Conservation (phyloP, 2,797 vertebrate genomes). For the Margarornis squamiger region DNA sequence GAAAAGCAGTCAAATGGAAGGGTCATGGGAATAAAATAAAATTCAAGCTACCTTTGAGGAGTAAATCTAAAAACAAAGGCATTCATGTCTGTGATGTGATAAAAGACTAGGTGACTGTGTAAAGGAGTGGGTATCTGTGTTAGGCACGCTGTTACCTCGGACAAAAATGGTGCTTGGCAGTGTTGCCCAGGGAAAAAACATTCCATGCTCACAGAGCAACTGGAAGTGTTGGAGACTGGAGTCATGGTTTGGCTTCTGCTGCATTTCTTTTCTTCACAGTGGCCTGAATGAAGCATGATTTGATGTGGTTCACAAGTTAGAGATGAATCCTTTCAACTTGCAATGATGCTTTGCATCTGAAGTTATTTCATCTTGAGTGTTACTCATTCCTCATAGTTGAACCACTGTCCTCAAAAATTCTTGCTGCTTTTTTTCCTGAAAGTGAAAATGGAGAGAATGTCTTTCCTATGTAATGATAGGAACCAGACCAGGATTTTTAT, state of each 20-base stretch:
- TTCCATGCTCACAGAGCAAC: background rate
- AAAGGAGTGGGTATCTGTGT: background rate
- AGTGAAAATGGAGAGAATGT: background rate
- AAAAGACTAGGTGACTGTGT: background rate
- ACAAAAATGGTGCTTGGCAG: background rate
- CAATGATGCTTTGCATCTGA: background rate
- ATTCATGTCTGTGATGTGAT: background rate
- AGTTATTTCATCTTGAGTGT: background rate
- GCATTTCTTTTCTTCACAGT: background rate
- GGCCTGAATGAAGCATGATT: conserved; percentile 28
- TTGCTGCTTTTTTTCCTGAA: background rate
- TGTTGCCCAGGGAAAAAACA: rapidly evolving
- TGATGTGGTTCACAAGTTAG: background rate
- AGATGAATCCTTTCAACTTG: background rate
- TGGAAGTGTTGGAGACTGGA: background rate
- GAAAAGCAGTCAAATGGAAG: background rate
- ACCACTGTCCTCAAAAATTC: background rate
- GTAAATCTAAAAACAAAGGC: background rate
- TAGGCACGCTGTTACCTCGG: background rate
- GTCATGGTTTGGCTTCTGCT: background rate
- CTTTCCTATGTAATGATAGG: background rate
- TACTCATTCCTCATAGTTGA: background rate
- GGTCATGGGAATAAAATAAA: background rate
- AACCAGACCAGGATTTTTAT: background rate
- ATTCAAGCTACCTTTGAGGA: background rate